Evolutionary conservation across 2,113 vertebrate genomes (phyloP).

Genomic region (Mustela nigripes): DNA sequence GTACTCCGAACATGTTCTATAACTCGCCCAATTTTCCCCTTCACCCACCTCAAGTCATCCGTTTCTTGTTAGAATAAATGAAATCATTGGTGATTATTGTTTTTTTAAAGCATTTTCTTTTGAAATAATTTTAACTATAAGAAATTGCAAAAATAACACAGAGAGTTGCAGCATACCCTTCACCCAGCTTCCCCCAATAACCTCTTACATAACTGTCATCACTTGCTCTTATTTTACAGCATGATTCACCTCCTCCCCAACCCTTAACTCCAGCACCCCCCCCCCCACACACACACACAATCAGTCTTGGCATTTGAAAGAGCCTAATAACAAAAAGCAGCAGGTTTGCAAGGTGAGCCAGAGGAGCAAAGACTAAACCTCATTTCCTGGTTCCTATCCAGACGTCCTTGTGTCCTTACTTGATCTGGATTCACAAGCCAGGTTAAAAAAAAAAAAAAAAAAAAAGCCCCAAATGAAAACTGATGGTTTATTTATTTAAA

Average conservation of each 20-base stretch:
- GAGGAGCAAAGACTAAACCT: background rate
- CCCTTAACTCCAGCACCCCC: background rate
- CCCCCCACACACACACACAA: background rate
- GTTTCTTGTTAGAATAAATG: background rate
- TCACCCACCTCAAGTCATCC: background rate
- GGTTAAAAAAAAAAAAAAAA: constrained; percentile 14
- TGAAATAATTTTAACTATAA: constrained; percentile 53
- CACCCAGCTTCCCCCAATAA: background rate
- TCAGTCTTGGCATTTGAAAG: background rate
- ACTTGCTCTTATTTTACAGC: background rate
- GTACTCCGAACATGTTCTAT: background rate
- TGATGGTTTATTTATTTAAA: constrained; percentile 59
- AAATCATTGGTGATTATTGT: constrained; percentile 7
- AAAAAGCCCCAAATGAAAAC: background rate
- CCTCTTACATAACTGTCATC: background rate
- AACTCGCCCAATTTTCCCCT: background rate
- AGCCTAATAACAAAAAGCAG: background rate
- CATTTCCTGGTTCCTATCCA: background rate
- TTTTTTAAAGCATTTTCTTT: constrained; percentile 14
- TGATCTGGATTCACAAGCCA: background rate
- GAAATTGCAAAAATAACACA: background rate
- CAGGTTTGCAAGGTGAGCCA: background rate
- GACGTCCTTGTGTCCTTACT: background rate
- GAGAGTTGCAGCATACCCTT: background rate
- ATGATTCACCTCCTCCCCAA: background rate